phyloP scores from a whole-genome alignment of 2,888 invertebrate species.

The Dolichopus griseipennis region DNA sequence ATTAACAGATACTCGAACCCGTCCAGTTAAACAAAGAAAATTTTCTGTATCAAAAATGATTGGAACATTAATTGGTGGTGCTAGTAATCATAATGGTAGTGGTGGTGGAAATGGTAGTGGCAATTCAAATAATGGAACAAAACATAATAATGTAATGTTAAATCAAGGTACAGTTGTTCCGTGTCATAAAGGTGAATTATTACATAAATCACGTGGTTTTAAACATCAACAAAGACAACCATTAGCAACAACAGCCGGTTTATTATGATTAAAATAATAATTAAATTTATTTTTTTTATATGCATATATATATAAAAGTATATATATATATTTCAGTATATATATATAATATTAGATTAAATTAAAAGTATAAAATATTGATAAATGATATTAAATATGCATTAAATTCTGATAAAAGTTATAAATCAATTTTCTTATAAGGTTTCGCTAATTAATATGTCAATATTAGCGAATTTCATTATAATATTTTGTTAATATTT shows the following conservation, averaged over 20 bases:
- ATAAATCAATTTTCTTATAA: too few species aligned
- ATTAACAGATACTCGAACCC: conserved; percentile 56
- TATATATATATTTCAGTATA: too few species aligned
- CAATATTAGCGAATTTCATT: too few species aligned
- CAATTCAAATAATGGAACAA: conserved; percentile 30
- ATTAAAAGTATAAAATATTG: too few species aligned
- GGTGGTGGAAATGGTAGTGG: neutral
- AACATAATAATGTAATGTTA: conserved; percentile 36
- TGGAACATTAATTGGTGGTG: conserved; percentile 40
- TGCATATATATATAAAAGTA: too few species aligned
- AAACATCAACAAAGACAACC: conserved; percentile 52
- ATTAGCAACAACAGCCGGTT: conserved; percentile 49
- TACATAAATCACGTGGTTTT: conserved; percentile 49
- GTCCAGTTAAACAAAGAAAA: conserved; percentile 55
- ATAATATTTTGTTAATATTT: too few species aligned
- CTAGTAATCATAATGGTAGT: neutral
- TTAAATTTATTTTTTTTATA: too few species aligned
- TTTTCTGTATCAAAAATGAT: conserved; percentile 74
- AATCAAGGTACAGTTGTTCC: conserved; percentile 52
- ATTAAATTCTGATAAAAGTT: too few species aligned
- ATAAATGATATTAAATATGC: too few species aligned
- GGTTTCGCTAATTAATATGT: too few species aligned
- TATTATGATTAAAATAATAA: neutral
- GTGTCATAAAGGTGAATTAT: conserved; percentile 49
- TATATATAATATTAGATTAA: too few species aligned